Base-by-base conservation (phyloP, 2,113 vertebrate genomes). In the Microcebus murinus region DNA sequence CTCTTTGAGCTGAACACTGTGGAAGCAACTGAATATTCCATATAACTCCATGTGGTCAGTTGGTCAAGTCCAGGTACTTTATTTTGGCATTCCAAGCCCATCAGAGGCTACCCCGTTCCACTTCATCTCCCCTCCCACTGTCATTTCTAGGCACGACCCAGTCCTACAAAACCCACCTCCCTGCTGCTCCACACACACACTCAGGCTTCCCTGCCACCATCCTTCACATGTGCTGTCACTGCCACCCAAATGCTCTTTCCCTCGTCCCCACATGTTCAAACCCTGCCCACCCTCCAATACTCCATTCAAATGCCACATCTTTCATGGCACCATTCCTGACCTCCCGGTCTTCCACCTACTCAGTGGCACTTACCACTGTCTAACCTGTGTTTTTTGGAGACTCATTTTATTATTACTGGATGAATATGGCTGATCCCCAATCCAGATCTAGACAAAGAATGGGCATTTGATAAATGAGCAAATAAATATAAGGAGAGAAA, bases 401-500 rank as follows among this genome's bases (percentile, higher is more conserved):
- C 27, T 39, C 23, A 1, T 71, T 70, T 45, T 94, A 36, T 70
- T 42, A 34, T 42, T 50, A 17, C n/a, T 42, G 48, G 76, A 29
- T 76, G 31, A 70, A 18, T 13, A 29, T 3, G 12, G n/a, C 80
- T 68, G 21, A 50, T 45, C 27, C 31, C 25, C 57, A 48, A 34
- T 29, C 50, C 31, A 63, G 91, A 84, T 4, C 42, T 48, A 15
- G 55, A 90, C 36, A 85, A 81, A 21, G 14, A 92, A 74, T 9
- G 57, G 36, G 29, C 55, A 63, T 13, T 36, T 92, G 45, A 79
- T 89, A 71, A 68, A 34, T 55, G 61, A 57, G 45, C 29, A 90
- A 84, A 88, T 48, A 71, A 65, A 65, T 31, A 89, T 3, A n/a
- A 79, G n/a, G 59, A 91, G 55, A 70, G n/a, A 67, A 85, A 82